Conservation (phyloP, 1,140 invertebrate genomes). For the Diabrotica virgifera region DNA sequence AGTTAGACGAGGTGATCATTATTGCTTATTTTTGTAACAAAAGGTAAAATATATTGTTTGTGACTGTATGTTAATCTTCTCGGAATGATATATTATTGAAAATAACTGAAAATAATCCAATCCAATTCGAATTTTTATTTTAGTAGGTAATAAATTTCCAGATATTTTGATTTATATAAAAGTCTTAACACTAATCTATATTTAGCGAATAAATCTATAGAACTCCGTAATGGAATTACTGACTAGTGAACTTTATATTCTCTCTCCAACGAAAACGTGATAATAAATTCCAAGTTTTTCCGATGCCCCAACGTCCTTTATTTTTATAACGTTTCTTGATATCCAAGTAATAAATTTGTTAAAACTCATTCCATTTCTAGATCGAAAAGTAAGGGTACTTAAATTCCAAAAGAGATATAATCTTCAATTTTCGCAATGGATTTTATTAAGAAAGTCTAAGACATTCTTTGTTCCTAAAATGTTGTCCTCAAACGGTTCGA, state of each 20-base stretch:
- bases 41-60: no score
- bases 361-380: neutral
- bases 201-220: neutral
- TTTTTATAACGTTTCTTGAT: neutral
- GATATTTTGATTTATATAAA: no score
- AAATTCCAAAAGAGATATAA: slow-evolving; percentile 1
- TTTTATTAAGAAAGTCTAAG: neutral
- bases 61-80: no score
- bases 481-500: neutral
- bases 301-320: neutral
- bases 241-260: neutral
- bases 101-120: no score
- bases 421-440: neutral
- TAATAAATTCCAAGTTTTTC: neutral
- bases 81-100: no score
- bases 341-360: neutral
- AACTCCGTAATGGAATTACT: neutral
- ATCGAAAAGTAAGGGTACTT: neutral
- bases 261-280: neutral
- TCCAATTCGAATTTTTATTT: no score
- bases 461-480: neutral
- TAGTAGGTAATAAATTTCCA: no score
- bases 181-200: no score
- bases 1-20: no score
- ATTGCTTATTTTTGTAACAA: no score